phyloP scores from a whole-genome alignment of 1,140 invertebrate genomes.

The Hypothenemus hampei region DNA sequence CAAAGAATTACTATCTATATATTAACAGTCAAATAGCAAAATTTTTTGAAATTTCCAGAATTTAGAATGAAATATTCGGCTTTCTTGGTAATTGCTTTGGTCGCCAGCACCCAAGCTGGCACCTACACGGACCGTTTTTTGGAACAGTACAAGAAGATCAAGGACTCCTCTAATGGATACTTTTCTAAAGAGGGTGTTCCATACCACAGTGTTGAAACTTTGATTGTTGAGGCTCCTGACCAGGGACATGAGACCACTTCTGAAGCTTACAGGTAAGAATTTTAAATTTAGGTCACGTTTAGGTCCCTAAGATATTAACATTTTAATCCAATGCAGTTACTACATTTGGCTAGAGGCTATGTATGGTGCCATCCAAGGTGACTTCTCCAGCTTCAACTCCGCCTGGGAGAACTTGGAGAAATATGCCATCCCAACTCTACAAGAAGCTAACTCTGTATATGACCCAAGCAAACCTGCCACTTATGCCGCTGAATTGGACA shows the following conservation, averaged over 20 bases:
- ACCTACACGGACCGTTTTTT: slow-evolving; percentile 26
- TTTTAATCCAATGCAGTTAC: slow-evolving; percentile 18
- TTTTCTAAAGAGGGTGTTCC: slow-evolving; percentile 27
- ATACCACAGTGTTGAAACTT: slow-evolving; percentile 28
- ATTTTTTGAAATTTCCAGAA: neutral
- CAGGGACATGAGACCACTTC: slow-evolving; percentile 30
- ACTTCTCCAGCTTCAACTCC: slow-evolving; percentile 25
- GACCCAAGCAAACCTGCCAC: slow-evolving; percentile 20
- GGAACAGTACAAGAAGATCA: slow-evolving; percentile 28
- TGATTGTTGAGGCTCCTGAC: slow-evolving; percentile 28
- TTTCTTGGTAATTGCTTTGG: slow-evolving; percentile 17
- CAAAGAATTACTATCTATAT: neutral
- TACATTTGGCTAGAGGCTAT: slow-evolving; percentile 30
- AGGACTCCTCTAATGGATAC: slow-evolving; percentile 23
- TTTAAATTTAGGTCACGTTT: neutral
- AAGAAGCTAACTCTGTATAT: slow-evolving; percentile 18
- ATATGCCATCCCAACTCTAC: slow-evolving; percentile 21
- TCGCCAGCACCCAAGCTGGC: slow-evolving; percentile 14
- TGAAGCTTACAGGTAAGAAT: slow-evolving; percentile 22
- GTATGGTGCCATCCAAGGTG: slow-evolving; percentile 25
- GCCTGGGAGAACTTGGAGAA: slow-evolving; percentile 28
- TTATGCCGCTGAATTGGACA: slow-evolving; percentile 23
- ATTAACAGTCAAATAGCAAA: neutral
- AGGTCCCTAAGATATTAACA: neutral
- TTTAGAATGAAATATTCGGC: slow-evolving; percentile 11